Base-by-base conservation (phyloP, 1,140 invertebrate genomes). In the Coboldia fuscipes region DNA sequence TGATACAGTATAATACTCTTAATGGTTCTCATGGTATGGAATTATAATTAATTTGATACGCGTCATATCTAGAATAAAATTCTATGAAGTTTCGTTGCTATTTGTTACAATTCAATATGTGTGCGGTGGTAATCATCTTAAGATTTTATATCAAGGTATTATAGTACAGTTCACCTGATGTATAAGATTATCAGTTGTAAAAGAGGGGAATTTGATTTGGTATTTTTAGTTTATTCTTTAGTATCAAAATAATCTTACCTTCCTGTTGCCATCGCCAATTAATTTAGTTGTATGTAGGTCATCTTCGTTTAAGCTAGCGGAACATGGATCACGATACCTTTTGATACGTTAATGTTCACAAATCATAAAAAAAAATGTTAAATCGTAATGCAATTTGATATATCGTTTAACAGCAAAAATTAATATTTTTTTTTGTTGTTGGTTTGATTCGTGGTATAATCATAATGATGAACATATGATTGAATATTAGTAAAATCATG, bases 251-350 rank as follows among this genome's bases (percentile, higher is more conserved):
- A n/a, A n/a, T 39, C 46, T 53, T 59, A 83, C 80, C 73, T 72
- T 81, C 48, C 75, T 75, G 46, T 71, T 75, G 42, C 69, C 71
- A 61, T 80, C 76, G 36, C 78, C 80, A 42, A 78, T 71, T 36
- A 92, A 67, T 57, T 86, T 75, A 26, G 86, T 86, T 22, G 85
- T 89, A 60, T 90, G 85, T 37, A 75, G 68, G 62, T 90, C 85
- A 56, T 89, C 82, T 37, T 79, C 73, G 57, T 85, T 78, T 34
- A 82, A 63, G 39, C 77, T 80, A 6, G 80, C 82, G 17, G 84
- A 89, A 55, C 85, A 92, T 5, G 85, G 82, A 58, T 85, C 80
- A 43, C 79, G 65, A 57, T 85, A 83, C 40, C 52, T 55, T 23
- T 3, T 15, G 18, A 26, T n/a, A n/a, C n/a, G n/a, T n/a, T n/a